phyloP scores from a whole-genome alignment of 2,797 vertebrate genomes.

The Oophaga sylvatica region DNA sequence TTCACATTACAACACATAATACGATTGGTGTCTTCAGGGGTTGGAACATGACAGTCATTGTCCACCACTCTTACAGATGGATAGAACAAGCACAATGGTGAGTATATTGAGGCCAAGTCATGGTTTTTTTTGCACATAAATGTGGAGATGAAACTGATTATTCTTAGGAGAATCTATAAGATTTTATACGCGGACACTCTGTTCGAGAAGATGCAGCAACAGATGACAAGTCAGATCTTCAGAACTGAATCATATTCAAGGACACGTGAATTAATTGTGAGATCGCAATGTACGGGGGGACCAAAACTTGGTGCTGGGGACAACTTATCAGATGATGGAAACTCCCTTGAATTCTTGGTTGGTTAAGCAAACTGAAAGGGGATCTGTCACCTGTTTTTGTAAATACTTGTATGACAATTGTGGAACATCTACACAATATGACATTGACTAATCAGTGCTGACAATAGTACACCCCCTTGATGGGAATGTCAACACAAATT shows the following conservation, averaged over 20 bases:
- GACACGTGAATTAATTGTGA: not conserved
- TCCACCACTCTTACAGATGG: not conserved
- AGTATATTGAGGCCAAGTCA: not conserved
- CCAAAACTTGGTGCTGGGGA: not conserved
- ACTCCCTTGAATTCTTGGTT: conserved; percentile 15
- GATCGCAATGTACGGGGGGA: not conserved
- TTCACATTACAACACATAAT: no score
- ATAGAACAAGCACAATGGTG: not conserved
- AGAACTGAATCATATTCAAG: not conserved
- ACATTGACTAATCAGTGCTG: no score
- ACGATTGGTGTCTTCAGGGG: no score
- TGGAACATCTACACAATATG: no score
- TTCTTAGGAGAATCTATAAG: not conserved
- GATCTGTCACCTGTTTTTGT: no score
- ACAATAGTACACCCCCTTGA: no score
- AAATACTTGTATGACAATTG: no score
- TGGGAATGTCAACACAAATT: no score
- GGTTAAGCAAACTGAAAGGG: not conserved
- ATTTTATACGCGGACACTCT: not conserved
- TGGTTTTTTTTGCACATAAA: not conserved
- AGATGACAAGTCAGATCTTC: not conserved
- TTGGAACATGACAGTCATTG: no score
- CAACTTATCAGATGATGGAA: not conserved
- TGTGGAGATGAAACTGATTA: not conserved
- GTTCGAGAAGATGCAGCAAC: not conserved